Conservation (phyloP, 2,888 invertebrate species). For the Pandemis heparana region DNA sequence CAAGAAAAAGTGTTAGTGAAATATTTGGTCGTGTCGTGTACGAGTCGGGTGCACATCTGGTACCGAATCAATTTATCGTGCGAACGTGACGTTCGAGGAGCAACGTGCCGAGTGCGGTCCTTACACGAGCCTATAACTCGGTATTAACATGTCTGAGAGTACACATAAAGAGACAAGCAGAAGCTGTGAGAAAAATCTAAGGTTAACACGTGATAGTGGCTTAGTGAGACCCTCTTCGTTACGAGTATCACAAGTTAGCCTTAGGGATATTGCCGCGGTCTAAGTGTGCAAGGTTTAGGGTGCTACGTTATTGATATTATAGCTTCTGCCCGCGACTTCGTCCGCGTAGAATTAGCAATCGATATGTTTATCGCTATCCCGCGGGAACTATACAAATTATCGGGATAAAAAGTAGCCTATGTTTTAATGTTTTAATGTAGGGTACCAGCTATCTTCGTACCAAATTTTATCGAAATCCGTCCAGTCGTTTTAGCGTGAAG, state of each 20-base stretch:
- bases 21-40: conserved; percentile 62
- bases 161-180: conserved; percentile 22
- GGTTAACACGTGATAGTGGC: conserved; percentile 9
- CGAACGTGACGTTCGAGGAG: conserved; percentile 63
- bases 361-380: no score
- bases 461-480: no score
- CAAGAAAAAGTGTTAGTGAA: conserved; percentile 56
- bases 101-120: conserved; percentile 46
- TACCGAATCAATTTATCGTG: conserved; percentile 70
- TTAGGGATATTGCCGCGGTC: neutral
- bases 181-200: conserved; percentile 7
- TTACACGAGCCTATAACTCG: conserved; percentile 38
- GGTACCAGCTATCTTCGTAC: no score
- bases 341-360: no score
- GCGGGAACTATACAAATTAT: no score
- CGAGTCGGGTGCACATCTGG: conserved; percentile 65
- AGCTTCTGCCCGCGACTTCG: no score
- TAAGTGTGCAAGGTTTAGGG: neutral
- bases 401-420: no score
- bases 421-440: no score
- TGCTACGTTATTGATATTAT: neutral
- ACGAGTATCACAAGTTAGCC: conserved; percentile 5
- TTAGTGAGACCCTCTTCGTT: conserved; percentile 3
- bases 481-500: no score
- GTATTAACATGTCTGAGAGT: conserved; percentile 36